Evolutionary conservation across 2,888 invertebrate species (phyloP), one percentile per base, ranked within the genome.

Genomic region (Amblyteles armatorius): DNA sequence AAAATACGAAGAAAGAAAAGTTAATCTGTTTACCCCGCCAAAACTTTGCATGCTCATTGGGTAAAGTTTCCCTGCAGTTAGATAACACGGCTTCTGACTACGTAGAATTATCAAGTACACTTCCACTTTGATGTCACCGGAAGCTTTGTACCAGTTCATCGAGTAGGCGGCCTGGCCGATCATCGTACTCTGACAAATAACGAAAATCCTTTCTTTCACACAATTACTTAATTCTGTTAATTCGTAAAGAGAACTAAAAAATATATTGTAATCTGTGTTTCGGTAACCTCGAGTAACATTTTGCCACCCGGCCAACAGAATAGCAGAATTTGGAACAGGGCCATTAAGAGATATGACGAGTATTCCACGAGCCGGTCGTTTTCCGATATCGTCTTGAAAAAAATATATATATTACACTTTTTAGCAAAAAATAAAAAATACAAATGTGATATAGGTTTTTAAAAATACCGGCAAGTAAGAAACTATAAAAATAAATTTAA

Each of bases 281-380:
- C 44, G 5, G 44, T 22, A 52, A 88, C 92, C 88, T 91, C 87
- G 33, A 57, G 77, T 16, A 91, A 89, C 68, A 92, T 33, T 73
- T 89, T 82, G 50, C 91, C 92, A 22, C 92, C 91, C 2, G 92
- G 91, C 85, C 91, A 89, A 79, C 91, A 92, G 74, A 91, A 92
- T 2, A 92, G 83, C 7, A 92, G 63, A 16, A 92, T 84, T 86
- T 92, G 92, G 83, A 88, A 91, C 52, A 92, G 86, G 29, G 92
- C 90, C 90, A 92, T 90, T 36, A 89, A n/a, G 71, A 92, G 88
- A 60, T 92, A 91, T 13, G 91, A 88, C 22, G 84, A 71, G 33
- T 89, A 91, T 87, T 90, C 86, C 6, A 89, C 40, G 22, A 88
- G 65, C 83, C 89, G 89, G 19, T 87, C 87, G 11, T 76, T 44